These are phyloP conservation scores for Globodera ellingtonae DNA, from an alignment of 1,140 invertebrate species.

Conservation along the genomic window DNA sequence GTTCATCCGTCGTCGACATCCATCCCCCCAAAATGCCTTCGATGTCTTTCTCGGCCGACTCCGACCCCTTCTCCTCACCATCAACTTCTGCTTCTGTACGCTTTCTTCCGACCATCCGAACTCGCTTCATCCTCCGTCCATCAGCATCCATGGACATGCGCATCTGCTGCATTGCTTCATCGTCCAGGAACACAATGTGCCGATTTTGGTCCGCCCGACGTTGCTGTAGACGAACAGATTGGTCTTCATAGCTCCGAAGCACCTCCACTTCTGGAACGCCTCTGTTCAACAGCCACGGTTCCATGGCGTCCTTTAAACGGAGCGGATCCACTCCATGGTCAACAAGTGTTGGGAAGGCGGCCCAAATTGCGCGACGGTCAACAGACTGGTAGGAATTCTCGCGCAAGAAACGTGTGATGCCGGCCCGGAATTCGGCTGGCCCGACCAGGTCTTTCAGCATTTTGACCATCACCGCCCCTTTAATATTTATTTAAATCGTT, in stretches of 20 bases:
- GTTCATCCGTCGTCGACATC: constrained; percentile 23
- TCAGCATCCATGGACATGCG: neutral
- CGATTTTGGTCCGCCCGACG: constrained; percentile 47
- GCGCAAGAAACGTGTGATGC: constrained; percentile 47
- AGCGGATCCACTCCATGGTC: constrained; percentile 61
- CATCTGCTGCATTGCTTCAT: constrained; percentile 27
- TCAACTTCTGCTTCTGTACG: constrained; percentile 3
- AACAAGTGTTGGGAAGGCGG: constrained; percentile 49
- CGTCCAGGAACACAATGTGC: constrained; percentile 42
- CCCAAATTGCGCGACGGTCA: constrained; percentile 50
- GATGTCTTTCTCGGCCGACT: neutral
- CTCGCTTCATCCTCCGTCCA: neutral
- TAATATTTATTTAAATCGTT: neutral
- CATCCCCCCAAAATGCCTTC: constrained; percentile 19
- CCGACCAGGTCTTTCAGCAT: constrained; percentile 58
- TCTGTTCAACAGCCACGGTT: constrained; percentile 60
- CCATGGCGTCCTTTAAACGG: constrained; percentile 50
- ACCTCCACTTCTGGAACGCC: constrained; percentile 59
- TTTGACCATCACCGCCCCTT: constrained; percentile 47
- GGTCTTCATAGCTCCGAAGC: constrained; percentile 63
- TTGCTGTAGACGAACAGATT: constrained; percentile 57
- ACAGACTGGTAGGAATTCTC: constrained; percentile 43
- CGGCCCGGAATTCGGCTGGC: constrained; percentile 47
- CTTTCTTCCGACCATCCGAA: neutral
- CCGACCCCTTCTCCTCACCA: neutral